phyloP scores from a whole-genome alignment of 2,113 vertebrate genomes.

The Caranx ignobilis region DNA sequence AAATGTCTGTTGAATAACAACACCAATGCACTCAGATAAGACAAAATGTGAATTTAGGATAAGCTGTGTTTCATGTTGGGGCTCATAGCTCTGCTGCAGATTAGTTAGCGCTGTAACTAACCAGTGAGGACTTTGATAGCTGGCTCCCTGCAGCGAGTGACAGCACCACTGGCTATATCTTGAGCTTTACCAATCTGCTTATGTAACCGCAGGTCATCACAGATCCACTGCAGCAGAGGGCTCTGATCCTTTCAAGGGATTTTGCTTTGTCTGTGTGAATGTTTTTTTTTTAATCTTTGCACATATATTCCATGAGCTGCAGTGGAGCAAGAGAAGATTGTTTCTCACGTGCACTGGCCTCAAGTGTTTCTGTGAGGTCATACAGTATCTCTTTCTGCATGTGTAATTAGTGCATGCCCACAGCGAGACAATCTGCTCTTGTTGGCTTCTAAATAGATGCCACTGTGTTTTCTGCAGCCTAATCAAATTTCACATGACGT shows the following conservation, averaged over 20 bases:
- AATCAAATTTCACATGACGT: slow-evolving; percentile 78
- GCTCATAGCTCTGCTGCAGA: slow-evolving; percentile 14
- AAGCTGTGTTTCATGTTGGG: slow-evolving; percentile 9
- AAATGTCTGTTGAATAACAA: background rate
- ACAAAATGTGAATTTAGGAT: background rate
- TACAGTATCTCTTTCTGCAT: slow-evolving; percentile 29
- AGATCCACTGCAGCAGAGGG: slow-evolving; percentile 54
- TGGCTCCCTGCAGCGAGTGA: slow-evolving; percentile 45
- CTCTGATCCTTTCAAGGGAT: slow-evolving; percentile 58
- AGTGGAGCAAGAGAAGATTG: background rate
- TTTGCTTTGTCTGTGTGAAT: slow-evolving; percentile 15
- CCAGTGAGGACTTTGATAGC: slow-evolving; percentile 29
- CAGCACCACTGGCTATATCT: slow-evolving; percentile 37
- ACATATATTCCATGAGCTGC: slow-evolving; percentile 15
- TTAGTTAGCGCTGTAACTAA: slow-evolving; percentile 40
- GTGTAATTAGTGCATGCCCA: slow-evolving; percentile 65
- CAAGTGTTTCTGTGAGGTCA: slow-evolving; percentile 11
- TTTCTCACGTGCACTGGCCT: background rate
- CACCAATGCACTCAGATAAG: background rate
- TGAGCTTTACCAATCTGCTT: slow-evolving; percentile 71
- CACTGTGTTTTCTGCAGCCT: slow-evolving; percentile 78
- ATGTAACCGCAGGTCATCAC: slow-evolving; percentile 73
- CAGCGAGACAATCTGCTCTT: slow-evolving; percentile 73
- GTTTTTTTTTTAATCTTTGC: background rate
- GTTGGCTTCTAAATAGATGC: slow-evolving; percentile 77